A percentile compares a stretch with the other conserved stretches of the same genome.
Evolutionary conservation across 2,797 vertebrate genomes (phyloP).

Genomic region (Sebastes steindachneri): DNA sequence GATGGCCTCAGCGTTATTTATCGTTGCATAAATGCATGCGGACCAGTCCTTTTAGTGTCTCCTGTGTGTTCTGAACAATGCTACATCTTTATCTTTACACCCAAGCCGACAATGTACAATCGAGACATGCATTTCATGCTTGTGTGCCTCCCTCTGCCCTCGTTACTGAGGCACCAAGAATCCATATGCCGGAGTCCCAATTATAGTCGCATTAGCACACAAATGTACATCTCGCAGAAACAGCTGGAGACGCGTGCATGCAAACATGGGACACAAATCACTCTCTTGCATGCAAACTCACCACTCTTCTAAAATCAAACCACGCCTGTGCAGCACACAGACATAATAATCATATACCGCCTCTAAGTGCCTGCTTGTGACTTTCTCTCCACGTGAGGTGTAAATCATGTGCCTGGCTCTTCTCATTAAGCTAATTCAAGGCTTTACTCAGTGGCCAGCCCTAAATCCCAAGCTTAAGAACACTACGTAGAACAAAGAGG

Average conservation of each 20-base stretch:
- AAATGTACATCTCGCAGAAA: conserved; percentile 5
- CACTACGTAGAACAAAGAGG: conserved; percentile 54
- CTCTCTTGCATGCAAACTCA: neutral
- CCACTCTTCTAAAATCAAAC: neutral
- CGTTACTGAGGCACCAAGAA: conserved; percentile 14
- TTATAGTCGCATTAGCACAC: neutral
- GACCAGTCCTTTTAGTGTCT: neutral
- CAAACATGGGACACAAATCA: neutral
- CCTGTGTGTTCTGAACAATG: neutral
- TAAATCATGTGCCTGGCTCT: conserved; percentile 67
- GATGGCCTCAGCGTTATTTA: no score
- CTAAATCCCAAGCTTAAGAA: conserved; percentile 70
- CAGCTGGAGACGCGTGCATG: neutral
- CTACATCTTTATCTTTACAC: neutral
- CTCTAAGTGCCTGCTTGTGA: conserved; percentile 26
- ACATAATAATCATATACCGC: conserved; percentile 12
- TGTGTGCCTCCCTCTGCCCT: conserved; percentile 18
- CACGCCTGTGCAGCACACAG: neutral
- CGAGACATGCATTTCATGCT: neutral
- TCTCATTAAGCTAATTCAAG: conserved; percentile 82
- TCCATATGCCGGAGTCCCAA: neutral
- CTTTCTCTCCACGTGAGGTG: conserved; percentile 71
- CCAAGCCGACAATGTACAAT: neutral
- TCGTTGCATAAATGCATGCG: neutral
- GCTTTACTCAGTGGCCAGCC: conserved; percentile 69